Base-by-base conservation (phyloP, 2,113 vertebrate genomes). In the Engystomops pustulosus region DNA sequence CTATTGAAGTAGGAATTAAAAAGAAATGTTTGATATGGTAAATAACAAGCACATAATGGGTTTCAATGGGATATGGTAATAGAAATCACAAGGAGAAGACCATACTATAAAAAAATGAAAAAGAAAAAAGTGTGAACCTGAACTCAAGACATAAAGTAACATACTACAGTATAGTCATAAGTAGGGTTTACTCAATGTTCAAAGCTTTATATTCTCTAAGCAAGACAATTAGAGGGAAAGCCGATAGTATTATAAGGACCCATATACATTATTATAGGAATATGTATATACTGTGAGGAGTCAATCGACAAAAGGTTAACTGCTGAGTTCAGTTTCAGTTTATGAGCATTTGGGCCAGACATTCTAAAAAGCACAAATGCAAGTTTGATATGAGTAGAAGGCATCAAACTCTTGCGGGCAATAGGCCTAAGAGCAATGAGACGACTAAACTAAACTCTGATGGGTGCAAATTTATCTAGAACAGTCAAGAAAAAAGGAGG, bases 21-120 rank as follows among this genome's bases (percentile, higher is more conserved):
- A 92, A 88, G 58, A 84, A 87, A 88, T 90, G 86, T 93, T 94
- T 94, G 92, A 93, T 92, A 90, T 94, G 90, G 91, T 93, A 94
- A 93, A 90, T 93, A 91, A 90, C 89, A 89, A 89, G 87, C 89
- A 86, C 88, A 92, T 95, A 94, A 95, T 93, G 87, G 90, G 91
- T 93, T 95, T 93, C 92, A 91, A 70, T 90, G 93, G 92, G 93
- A 94, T 92, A 93, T 94, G 91, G 90, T 93, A 93, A 93, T 94
- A 86, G 12, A 85, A 88, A 81, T 45, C 86, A 89, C 71, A 90
- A 87, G 77, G 62, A 84, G 82, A 88, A 18, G 82, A 89, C 88
- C 87, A 89, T 78, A 67, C 86, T 34, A 81, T 70, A 25, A 69
- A 55, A 25, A 81, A 71, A 72, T 25, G n/a, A 41, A 18, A 60